Conservation (phyloP, 2,113 vertebrate genomes). For the Okapia johnstoni region DNA sequence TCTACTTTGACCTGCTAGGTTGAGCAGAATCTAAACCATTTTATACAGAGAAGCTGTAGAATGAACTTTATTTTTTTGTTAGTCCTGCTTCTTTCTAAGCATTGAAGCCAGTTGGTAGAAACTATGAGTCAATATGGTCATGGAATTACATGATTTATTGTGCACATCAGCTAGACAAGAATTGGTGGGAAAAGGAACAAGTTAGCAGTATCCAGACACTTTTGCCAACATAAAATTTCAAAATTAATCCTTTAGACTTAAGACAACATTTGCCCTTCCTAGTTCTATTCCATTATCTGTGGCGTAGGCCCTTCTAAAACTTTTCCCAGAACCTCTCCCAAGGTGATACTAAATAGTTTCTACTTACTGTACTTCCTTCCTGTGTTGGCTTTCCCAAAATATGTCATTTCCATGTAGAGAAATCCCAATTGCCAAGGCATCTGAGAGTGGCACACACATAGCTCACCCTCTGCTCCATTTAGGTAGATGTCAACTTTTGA, state of each 20-base stretch:
- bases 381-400: neutral
- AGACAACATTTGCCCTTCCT: neutral
- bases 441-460: neutral
- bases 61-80: neutral
- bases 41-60: neutral
- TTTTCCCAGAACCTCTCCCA: neutral
- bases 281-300: neutral
- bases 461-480: neutral
- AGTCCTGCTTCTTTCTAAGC: neutral
- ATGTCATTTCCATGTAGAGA: neutral
- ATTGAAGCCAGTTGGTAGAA: conserved; percentile 19
- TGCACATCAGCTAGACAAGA: neutral
- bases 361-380: neutral
- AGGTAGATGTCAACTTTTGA: neutral
- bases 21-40: neutral
- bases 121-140: neutral
- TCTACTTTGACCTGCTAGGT: neutral
- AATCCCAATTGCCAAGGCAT: neutral
- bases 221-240: neutral
- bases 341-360: neutral
- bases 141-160: conserved; percentile 21
- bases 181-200: conserved; percentile 25
- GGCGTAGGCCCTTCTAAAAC: neutral
- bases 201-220: neutral
- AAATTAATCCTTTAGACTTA: neutral